A percentile compares a stretch with the other conserved stretches of the same genome.
Conservation (phyloP, 2,888 invertebrate genomes). For the Drosophila rellima region DNA sequence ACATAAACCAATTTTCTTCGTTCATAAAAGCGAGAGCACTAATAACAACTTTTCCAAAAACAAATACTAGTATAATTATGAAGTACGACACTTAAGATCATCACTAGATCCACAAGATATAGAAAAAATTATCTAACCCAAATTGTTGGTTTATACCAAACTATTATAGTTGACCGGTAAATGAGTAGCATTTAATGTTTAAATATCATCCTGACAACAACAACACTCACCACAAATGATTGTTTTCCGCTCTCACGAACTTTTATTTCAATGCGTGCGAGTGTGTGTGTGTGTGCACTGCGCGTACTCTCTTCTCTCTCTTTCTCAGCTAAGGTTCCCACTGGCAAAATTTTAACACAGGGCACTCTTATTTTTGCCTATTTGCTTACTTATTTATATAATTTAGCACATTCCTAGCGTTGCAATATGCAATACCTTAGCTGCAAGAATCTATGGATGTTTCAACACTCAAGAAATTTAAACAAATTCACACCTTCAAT, state of each 20-base stretch:
- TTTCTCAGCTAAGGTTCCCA: conserved; percentile 36
- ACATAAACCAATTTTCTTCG: conserved; percentile 47
- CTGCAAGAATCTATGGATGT: conserved; percentile 30
- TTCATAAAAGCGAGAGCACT: conserved; percentile 20
- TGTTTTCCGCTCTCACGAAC: conserved; percentile 66
- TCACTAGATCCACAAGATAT: background rate
- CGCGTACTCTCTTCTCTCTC: conserved; percentile 57
- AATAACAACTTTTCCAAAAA: conserved; percentile 15
- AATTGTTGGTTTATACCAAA: background rate
- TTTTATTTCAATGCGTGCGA: conserved; percentile 40
- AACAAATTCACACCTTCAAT: conserved; percentile 67
- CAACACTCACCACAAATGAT: conserved; percentile 69
- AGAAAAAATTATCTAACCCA: background rate
- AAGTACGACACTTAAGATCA: background rate
- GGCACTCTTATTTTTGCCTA: conserved; percentile 55
- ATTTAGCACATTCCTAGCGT: conserved; percentile 52
- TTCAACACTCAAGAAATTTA: conserved; percentile 30
- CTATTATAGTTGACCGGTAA: conserved; percentile 34
- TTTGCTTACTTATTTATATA: conserved; percentile 56
- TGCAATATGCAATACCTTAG: conserved; percentile 25
- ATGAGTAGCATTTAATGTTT: conserved; percentile 33
- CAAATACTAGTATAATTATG: background rate
- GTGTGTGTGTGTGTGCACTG: conserved; percentile 52
- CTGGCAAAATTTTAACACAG: conserved; percentile 65
- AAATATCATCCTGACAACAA: conserved; percentile 57